Evolutionary conservation across 2,888 invertebrate species (phyloP).

Genomic region (Clostera curtula): DNA sequence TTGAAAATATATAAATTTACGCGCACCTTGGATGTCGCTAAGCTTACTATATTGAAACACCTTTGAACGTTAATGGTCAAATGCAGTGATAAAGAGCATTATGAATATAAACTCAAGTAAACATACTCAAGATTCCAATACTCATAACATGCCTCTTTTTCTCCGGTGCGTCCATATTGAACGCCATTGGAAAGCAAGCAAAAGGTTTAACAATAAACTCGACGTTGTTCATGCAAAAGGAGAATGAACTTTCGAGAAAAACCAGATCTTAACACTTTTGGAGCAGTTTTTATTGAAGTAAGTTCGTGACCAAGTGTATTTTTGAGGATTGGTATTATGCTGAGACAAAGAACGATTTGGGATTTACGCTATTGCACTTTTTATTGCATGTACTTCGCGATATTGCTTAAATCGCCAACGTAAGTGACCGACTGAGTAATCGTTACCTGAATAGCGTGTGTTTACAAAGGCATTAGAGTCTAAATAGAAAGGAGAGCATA

Average conservation of each 20-base stretch:
- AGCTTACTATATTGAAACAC: too few relatives aligned
- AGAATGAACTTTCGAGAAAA: constrained; percentile 8
- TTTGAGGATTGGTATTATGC: constrained; percentile 1
- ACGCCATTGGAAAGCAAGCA: too few relatives aligned
- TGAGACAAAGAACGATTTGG: constrained; percentile 10
- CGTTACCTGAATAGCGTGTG: constrained; percentile 9
- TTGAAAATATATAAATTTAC: too few relatives aligned
- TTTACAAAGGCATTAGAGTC: constrained; percentile 7
- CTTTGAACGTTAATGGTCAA: too few relatives aligned
- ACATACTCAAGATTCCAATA: too few relatives aligned
- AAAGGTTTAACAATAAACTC: too few relatives aligned
- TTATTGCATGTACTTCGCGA: constrained; percentile 4
- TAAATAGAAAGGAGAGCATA: background rate
- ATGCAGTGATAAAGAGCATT: too few relatives aligned
- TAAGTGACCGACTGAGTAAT: constrained; percentile 9
- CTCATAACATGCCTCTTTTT: too few relatives aligned
- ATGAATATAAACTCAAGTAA: too few relatives aligned
- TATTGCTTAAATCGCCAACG: constrained; percentile 8
- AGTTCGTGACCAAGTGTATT: constrained; percentile 3
- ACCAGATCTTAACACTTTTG: constrained; percentile 11
- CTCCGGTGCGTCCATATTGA: too few relatives aligned
- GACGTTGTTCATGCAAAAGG: too few relatives aligned
- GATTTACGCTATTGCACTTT: constrained; percentile 3
- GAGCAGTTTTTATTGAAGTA: constrained; percentile 6
- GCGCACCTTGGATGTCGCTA: too few relatives aligned